These are phyloP conservation scores for Marcusenius ussheri DNA, from an alignment of 2,113 vertebrate species.

Conservation along the genomic window DNA sequence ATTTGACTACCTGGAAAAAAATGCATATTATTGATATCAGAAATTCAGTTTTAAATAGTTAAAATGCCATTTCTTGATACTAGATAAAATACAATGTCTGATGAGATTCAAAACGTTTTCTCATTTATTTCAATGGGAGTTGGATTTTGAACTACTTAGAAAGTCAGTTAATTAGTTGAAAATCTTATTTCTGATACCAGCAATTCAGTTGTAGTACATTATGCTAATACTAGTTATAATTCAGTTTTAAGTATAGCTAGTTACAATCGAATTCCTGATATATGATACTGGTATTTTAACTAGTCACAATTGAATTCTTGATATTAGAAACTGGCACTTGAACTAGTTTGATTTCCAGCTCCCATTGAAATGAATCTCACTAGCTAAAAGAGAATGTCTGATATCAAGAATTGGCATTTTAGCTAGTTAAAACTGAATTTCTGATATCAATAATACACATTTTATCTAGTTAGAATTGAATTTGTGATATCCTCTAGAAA, in stretches of 20 bases:
- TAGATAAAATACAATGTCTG: too few species aligned
- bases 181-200: not conserved
- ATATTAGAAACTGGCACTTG: too few species aligned
- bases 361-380: too few species aligned
- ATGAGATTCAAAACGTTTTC: not conserved
- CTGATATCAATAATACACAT: too few species aligned
- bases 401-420: too few species aligned
- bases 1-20: not conserved
- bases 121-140: not conserved
- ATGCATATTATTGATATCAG: not conserved
- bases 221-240: not conserved
- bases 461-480: not conserved
- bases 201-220: not conserved
- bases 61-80: not conserved
- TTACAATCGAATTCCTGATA: too few species aligned
- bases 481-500: not conserved
- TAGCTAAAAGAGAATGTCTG: too few species aligned
- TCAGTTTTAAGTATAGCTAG: too few species aligned
- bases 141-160: not conserved
- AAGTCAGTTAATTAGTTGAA: not conserved
- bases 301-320: too few species aligned
- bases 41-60: not conserved
- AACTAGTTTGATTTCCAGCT: too few species aligned
- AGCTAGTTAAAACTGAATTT: too few species aligned
- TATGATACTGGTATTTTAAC: not conserved